Conservation (phyloP, 1,140 invertebrate genomes). For the Temnothorax longispinosus region DNA sequence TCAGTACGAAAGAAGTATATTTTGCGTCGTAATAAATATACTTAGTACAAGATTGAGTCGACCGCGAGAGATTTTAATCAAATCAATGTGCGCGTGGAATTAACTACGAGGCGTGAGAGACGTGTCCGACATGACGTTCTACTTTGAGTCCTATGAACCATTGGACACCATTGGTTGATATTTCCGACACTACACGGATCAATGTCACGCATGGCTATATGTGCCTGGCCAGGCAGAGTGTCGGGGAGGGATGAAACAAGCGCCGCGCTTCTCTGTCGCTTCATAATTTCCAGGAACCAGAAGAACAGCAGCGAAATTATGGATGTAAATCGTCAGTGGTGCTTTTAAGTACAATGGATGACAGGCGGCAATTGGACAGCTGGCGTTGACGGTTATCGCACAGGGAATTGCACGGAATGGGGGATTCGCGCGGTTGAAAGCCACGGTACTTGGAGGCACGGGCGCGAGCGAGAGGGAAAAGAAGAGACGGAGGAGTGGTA, state of each 20-base stretch:
- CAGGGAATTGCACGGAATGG: conserved; percentile 51
- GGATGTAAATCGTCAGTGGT: conserved; percentile 29
- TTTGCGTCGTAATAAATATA: too few relatives aligned
- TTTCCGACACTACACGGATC: not conserved
- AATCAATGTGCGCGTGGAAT: too few relatives aligned
- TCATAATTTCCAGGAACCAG: not conserved
- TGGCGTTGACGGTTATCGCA: conserved; percentile 62
- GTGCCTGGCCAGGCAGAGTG: too few relatives aligned
- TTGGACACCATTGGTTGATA: not conserved
- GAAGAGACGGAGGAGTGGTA: not conserved
- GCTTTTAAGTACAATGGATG: conserved; percentile 65
- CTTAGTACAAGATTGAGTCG: too few relatives aligned
- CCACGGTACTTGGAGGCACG: conserved; percentile 32
- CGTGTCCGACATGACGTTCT: not conserved
- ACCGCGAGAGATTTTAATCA: too few relatives aligned
- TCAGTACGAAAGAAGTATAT: not conserved
- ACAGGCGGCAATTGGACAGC: conserved; percentile 68
- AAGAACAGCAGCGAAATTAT: conserved; percentile 31
- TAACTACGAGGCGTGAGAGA: too few relatives aligned
- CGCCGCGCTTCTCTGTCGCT: too few relatives aligned
- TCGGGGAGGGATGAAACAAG: not conserved
- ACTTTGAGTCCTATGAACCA: not conserved
- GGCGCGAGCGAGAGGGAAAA: conserved; percentile 24
- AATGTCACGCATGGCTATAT: not conserved
- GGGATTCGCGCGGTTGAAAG: conserved; percentile 29